Conservation (phyloP, 2,113 vertebrate genomes). For the Eretmodus cyanostictus region DNA sequence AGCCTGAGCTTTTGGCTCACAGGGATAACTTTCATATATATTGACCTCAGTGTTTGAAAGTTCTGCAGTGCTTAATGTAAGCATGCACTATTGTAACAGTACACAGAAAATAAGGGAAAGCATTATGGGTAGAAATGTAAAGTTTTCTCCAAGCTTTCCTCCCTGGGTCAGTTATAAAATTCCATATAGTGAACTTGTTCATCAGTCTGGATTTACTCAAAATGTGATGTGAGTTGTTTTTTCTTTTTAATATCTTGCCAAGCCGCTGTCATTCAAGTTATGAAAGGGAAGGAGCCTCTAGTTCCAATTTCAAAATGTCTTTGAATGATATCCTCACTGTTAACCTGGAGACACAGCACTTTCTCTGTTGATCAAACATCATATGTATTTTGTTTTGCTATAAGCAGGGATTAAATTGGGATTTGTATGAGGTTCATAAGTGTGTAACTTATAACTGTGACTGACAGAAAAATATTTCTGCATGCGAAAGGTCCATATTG, state of each 20-base stretch:
- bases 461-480: not conserved
- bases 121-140: not conserved
- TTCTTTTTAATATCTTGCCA: not conserved
- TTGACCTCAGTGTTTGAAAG: not conserved
- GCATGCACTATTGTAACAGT: not conserved
- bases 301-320: not conserved
- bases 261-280: not conserved
- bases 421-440: not conserved
- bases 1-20: not conserved
- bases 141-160: not conserved
- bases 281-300: not conserved
- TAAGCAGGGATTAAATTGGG: not conserved
- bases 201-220: not conserved
- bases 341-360: not conserved
- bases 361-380: not conserved
- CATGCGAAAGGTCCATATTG: not conserved
- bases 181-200: not conserved
- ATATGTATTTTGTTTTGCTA: not conserved
- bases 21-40: not conserved
- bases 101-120: not conserved
- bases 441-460: not conserved
- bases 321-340: not conserved
- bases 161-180: not conserved
- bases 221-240: not conserved
- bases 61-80: not conserved